A percentile compares a stretch with the other conserved stretches of the same genome.
Conservation (phyloP, 2,113 vertebrate genomes). For the Lophius piscatorius region DNA sequence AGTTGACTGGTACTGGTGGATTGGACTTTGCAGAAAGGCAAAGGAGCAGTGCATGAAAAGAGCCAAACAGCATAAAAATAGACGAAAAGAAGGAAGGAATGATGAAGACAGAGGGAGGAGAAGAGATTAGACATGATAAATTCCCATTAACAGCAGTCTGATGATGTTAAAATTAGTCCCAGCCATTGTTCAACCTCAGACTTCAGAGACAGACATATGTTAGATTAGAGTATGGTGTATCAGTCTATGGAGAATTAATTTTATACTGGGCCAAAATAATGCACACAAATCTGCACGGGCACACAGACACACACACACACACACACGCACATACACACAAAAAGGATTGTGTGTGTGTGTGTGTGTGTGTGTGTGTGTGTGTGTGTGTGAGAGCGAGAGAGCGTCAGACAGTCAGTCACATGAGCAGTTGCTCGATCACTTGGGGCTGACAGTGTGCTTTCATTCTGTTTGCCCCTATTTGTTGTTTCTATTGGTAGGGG, state of each 20-base stretch:
- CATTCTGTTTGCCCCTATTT: constrained; percentile 61
- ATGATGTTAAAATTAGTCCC: constrained; percentile 94
- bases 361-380: constrained; percentile 18
- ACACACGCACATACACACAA: constrained; percentile 40
- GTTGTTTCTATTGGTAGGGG: constrained; percentile 49
- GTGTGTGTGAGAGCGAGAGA: constrained; percentile 1
- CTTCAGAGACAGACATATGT: constrained; percentile 89
- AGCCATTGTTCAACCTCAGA: constrained; percentile 92
- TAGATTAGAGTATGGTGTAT: constrained; percentile 90
- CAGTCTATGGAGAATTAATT: constrained; percentile 93
- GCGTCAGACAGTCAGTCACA: constrained; percentile 56
- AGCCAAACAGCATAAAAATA: constrained; percentile 43
- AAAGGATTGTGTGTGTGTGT: constrained; percentile 41
- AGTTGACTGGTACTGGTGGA: constrained; percentile 67
- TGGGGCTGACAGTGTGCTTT: constrained; percentile 58
- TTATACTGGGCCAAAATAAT: constrained; percentile 78
- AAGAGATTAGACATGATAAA: constrained; percentile 90
- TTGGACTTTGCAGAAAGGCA: constrained; percentile 65
- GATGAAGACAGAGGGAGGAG: constrained; percentile 67
- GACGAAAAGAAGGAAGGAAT: constrained; percentile 41
- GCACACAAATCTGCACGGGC: constrained; percentile 12
- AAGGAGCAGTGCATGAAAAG: constrained; percentile 15
- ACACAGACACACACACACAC: constrained; percentile 52
- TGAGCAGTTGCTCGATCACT: constrained; percentile 65
- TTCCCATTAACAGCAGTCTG: constrained; percentile 91